Percentiles rank a stretch among this genome's conserved stretches.
These are phyloP conservation scores for Eupeodes latifasciatus DNA, from an alignment of 2,888 invertebrate genomes.

Conservation along the genomic window DNA sequence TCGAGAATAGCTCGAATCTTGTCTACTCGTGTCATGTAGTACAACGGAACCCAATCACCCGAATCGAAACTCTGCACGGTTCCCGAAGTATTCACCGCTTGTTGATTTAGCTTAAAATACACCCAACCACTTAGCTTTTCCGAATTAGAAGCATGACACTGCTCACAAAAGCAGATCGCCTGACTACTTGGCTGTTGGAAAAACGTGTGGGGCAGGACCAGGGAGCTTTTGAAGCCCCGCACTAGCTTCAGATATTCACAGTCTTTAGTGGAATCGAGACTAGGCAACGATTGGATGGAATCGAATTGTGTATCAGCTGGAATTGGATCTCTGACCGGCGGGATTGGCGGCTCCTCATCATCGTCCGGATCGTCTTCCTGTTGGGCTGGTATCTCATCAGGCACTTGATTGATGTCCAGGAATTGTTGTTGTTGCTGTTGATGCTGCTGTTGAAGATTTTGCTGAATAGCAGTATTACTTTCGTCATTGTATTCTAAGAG, in stretches of 20 bases:
- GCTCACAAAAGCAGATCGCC: conserved; percentile 83
- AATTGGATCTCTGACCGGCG: conserved; percentile 55
- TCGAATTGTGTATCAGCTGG: conserved; percentile 79
- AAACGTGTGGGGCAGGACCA: conserved; percentile 83
- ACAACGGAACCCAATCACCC: conserved; percentile 83
- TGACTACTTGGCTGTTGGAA: conserved; percentile 80
- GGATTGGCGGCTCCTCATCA: conserved; percentile 58
- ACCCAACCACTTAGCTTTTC: conserved; percentile 84
- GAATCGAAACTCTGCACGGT: conserved; percentile 77
- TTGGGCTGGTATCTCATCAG: conserved; percentile 45
- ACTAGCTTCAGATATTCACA: conserved; percentile 84
- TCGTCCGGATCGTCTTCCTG: conserved; percentile 56
- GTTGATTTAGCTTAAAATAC: conserved; percentile 83
- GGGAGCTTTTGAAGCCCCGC: conserved; percentile 82
- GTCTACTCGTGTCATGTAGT: conserved; percentile 83
- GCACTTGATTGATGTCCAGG: conserved; percentile 65
- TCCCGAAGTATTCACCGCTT: conserved; percentile 81
- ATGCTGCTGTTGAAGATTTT: conserved; percentile 75
- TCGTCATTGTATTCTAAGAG: conserved; percentile 78
- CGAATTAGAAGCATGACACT: conserved; percentile 80
- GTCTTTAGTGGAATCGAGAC: conserved; percentile 81
- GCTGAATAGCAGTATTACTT: conserved; percentile 78
- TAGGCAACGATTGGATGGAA: conserved; percentile 80
- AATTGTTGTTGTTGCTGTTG: conserved; percentile 64
- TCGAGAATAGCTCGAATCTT: conserved; percentile 84